Base-by-base conservation (phyloP, 2,113 vertebrate species). In the Chloroceryle aenea region DNA sequence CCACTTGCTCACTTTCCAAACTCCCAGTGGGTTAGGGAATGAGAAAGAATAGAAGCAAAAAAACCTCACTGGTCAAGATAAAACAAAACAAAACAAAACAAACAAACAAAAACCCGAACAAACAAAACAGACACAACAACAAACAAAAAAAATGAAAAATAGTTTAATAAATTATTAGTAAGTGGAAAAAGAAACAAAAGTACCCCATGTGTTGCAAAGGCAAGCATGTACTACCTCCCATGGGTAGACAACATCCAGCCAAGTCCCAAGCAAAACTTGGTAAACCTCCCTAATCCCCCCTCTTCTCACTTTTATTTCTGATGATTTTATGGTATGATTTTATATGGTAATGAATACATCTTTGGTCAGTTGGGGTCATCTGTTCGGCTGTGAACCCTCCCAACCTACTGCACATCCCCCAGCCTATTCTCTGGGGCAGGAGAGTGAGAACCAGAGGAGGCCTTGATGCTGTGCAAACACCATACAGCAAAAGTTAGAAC, bases 141-240 rank as follows among this genome's bases (percentile, higher is more conserved):
- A n/a, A n/a, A n/a, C n/a, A n/a, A n/a, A n/a, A n/a, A n/a, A n/a
- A n/a, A n/a, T n/a, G n/a, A n/a, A n/a, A n/a, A n/a, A n/a, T n/a
- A n/a, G n/a, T 7, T 63, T 55, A 76, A 53, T 68, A 85, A 77
- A 6, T 66, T 2, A 74, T 81, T 13, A 8, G 23, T 34, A 75
- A 62, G 15, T 63, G 9, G 15, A 78, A 55, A 27, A 90, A 88
- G 22, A 66, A 62, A 62, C 6, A 50, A 85, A 66, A 29, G 55
- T 34, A 0, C 0, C 4, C 2, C 10, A 76, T 21, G 21, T 32
- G 12, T 21, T 71, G 17, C 16, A 55, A 78, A 72, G 7, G 8
- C 29, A 68, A 42, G 22, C 27, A 58, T 10, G 59, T 10, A 15
- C 10, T 19, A 61, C 17, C 14, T 76, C 42, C 23, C 40, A 56